phyloP scores from a whole-genome alignment of 2,797 vertebrate genomes.

The Tolypeutes matacus region DNA sequence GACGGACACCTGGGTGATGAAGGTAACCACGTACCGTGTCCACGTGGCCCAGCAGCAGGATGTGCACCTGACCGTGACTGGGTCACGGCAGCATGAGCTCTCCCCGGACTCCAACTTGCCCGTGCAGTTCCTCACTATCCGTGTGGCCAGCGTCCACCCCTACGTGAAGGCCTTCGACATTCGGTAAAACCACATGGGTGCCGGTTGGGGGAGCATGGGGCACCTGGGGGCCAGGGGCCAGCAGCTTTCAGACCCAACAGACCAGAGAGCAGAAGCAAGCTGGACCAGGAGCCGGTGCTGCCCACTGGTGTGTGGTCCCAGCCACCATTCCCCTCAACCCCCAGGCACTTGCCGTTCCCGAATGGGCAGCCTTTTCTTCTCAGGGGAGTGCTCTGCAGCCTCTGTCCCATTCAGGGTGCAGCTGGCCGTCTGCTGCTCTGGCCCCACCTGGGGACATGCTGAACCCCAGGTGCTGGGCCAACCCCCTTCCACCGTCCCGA shows the following conservation, averaged over 20 bases:
- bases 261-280: neutral
- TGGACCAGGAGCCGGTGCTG: neutral
- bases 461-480: neutral
- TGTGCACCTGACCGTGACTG: slow-evolving; percentile 92
- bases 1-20: slow-evolving; percentile 97
- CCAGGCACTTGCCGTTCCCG: rapidly evolving
- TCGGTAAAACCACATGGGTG: slow-evolving; percentile 87
- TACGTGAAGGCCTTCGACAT: slow-evolving; percentile 91
- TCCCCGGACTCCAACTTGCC: slow-evolving; percentile 92
- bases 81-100: slow-evolving; percentile 94
- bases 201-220: too few relatives aligned
- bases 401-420: neutral
- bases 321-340: rapidly evolving
- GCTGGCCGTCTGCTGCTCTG: neutral
- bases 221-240: too few relatives aligned
- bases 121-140: slow-evolving; percentile 94
- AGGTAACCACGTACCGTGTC: slow-evolving; percentile 94
- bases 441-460: neutral
- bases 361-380: neutral
- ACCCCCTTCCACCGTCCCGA: neutral
- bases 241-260: too few relatives aligned
- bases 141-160: slow-evolving; percentile 92
- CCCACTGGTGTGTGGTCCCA: rapidly evolving
- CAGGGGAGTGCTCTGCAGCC: rapidly evolving
- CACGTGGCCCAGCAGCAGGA: slow-evolving; percentile 93